These are phyloP conservation scores for Coregonus ussuriensis DNA, from an alignment of 2,797 vertebrate species.

Conservation along the genomic window DNA sequence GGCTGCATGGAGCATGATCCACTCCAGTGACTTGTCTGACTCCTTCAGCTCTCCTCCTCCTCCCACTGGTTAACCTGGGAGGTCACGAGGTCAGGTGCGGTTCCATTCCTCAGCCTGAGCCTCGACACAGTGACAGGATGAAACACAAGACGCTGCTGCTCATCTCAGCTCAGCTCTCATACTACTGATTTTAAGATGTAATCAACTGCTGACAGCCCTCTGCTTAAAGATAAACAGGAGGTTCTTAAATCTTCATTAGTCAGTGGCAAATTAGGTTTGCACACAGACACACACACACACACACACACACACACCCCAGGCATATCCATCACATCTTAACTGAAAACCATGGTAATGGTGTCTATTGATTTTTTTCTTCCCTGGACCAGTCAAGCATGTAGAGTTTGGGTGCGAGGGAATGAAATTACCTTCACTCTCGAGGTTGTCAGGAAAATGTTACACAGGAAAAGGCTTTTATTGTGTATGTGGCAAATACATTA, in stretches of 20 bases:
- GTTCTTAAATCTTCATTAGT: conserved; percentile 76
- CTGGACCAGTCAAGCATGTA: conserved; percentile 59
- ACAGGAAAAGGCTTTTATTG: conserved; percentile 28
- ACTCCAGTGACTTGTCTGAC: conserved; percentile 38
- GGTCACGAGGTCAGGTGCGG: conserved; percentile 44
- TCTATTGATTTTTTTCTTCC: conserved; percentile 68
- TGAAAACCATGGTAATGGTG: conserved; percentile 65
- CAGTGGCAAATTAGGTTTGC: conserved; percentile 68
- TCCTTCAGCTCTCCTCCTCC: conserved; percentile 31
- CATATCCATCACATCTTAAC: conserved; percentile 24
- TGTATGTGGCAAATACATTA: background rate
- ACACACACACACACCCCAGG: background rate
- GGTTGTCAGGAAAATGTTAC: conserved; percentile 1
- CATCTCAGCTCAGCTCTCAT: background rate
- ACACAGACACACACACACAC: conserved; percentile 14
- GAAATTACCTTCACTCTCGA: conserved; percentile 61
- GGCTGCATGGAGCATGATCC: conserved; percentile 31
- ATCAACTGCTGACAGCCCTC: conserved; percentile 66
- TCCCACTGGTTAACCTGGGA: conserved; percentile 25
- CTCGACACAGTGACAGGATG: conserved; percentile 37
- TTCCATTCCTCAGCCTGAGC: conserved; percentile 36
- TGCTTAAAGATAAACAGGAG: conserved; percentile 58
- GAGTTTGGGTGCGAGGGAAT: conserved; percentile 66
- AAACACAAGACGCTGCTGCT: conserved; percentile 50
- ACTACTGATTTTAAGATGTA: conserved; percentile 52